Evolutionary conservation across 2,113 vertebrate genomes (phyloP), one percentile per base, ranked within the genome.

Genomic region (Oryzias curvinotus): DNA sequence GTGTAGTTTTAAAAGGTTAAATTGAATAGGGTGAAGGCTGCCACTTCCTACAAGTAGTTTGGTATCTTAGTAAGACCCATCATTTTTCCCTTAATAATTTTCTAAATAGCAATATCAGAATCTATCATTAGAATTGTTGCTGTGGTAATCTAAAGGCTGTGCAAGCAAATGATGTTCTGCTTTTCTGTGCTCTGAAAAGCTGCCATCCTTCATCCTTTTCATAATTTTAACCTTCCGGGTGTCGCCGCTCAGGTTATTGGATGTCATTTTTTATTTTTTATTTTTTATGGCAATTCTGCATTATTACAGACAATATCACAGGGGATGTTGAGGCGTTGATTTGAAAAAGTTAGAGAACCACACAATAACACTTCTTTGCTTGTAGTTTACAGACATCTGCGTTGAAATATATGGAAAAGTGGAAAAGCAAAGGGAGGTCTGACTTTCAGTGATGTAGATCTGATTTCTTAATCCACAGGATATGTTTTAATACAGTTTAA

Each of bases 91-190:
- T 5, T 3, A 10, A n/a, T n/a, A n/a, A n/a, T n/a, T n/a, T 45
- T 45, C 16, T 45, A 55, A 71, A 58, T 12, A 61, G 42, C 21
- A 52, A 36, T 36, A 36, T 12, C 10, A 36, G 10, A 36, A 26
- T 63, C 52, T 76, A 64, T 85, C 80, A 85, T 83, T 78, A 85
- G 66, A 73, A 54, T 17, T 49, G 58, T 59, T 63, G 65, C 50
- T 64, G 73, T 68, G 54, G 73, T 71, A 73, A 62, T 66, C 73
- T 26, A 17, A 50, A 77, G 45, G 52, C 59, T 52, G n/a, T 56
- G 19, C 62, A 62, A 19, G 47, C 52, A 55, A 66, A 61, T 58
- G 41, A 54, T 57, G 64, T 70, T 66, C 41, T 64, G 43, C 61
- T 52, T 57, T 52, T 42, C 4, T 26, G 8, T 16, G 54, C 55